These are phyloP conservation scores for Chloroclystis v-ata DNA, from an alignment of 2,888 invertebrate genomes.

Conservation along the genomic window DNA sequence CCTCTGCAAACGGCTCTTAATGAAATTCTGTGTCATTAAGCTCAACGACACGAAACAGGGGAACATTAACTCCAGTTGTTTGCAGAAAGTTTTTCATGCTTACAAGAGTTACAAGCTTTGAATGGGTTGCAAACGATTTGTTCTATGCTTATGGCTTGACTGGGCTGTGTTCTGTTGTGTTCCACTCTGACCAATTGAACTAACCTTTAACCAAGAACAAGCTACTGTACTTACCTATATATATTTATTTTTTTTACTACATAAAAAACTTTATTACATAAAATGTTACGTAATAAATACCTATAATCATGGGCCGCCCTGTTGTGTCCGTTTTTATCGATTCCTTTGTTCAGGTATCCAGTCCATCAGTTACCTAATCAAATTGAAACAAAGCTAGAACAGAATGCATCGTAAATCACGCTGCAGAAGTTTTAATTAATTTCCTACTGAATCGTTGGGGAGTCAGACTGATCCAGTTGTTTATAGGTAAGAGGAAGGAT, in stretches of 20 bases:
- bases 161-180: not conserved
- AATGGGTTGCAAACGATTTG: too few relatives aligned
- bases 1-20: constrained; percentile 37
- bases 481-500: not conserved
- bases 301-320: too few relatives aligned
- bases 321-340: constrained; percentile 15
- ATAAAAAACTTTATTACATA: too few relatives aligned
- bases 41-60: constrained; percentile 52
- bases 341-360: constrained; percentile 20
- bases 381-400: constrained; percentile 27
- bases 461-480: constrained; percentile 27
- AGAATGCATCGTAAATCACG: constrained; percentile 34
- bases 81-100: constrained; percentile 26
- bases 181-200: too few relatives aligned
- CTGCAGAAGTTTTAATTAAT: constrained; percentile 40
- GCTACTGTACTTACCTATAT: too few relatives aligned
- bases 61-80: constrained; percentile 34
- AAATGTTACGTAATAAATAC: too few relatives aligned
- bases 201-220: too few relatives aligned
- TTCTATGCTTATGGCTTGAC: not conserved
- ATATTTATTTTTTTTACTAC: too few relatives aligned
- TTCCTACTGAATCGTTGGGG: constrained; percentile 28
- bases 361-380: constrained; percentile 26
- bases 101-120: too few relatives aligned
- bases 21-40: constrained; percentile 59